Percentiles rank a stretch among this genome's conserved stretches.
These are phyloP conservation scores for Nothoprocta pentlandii DNA, from an alignment of 2,113 vertebrate genomes.

Conservation along the genomic window DNA sequence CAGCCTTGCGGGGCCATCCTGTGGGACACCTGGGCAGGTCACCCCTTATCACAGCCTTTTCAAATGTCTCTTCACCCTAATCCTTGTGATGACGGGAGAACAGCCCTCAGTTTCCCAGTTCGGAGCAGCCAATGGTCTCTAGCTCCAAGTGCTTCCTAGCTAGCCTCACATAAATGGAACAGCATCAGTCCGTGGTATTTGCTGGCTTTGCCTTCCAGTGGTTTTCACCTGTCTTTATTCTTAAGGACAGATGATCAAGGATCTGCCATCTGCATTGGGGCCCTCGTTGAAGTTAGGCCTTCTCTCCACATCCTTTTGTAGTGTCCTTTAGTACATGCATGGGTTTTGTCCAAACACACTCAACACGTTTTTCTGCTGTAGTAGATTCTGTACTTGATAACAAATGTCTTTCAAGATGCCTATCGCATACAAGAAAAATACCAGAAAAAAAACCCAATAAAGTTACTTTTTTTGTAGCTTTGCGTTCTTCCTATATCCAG, in stretches of 20 bases:
- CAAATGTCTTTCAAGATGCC: neutral
- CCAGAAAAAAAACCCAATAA: neutral
- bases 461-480: neutral
- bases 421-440: neutral
- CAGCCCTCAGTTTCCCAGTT: neutral
- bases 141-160: neutral
- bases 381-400: neutral
- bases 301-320: neutral
- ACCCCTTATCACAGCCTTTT: neutral
- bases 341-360: neutral
- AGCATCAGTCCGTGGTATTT: rapidly evolving
- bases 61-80: neutral
- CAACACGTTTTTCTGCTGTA: neutral
- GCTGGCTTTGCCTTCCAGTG: rapidly evolving
- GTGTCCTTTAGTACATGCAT: neutral
- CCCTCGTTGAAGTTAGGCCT: neutral
- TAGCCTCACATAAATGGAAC: neutral
- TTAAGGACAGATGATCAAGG: neutral
- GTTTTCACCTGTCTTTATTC: neutral
- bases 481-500: neutral
- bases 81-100: neutral
- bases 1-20: neutral
- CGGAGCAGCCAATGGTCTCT: rapidly evolving
- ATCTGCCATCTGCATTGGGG: neutral
- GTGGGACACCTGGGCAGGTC: neutral